Base-by-base conservation (phyloP, 2,113 vertebrate species). In the Cebidichthys violaceus region DNA sequence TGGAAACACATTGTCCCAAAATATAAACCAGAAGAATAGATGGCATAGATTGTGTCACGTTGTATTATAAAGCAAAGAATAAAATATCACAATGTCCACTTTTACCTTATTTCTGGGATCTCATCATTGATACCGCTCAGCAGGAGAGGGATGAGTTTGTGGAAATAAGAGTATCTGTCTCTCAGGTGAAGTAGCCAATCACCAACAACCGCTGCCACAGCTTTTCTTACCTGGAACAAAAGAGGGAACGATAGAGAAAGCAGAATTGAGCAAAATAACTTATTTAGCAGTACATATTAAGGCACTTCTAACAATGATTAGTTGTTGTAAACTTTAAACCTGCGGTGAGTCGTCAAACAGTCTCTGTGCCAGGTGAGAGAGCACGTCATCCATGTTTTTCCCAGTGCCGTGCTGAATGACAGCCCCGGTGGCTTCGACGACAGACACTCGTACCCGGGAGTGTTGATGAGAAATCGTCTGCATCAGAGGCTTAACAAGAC, bases 121-220 rank as follows among this genome's bases (percentile, higher is more conserved):
- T 98, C 97, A 47, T 99, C 98, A 6, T 39, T 92, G 54, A 96
- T 79, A 85, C 94, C 93, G 86, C 96, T 97, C 83, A 99, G 94
- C 77, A 99, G 89, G 57, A 99, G 95, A 7, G 98, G 98, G 70
- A 97, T 94, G 79, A 99, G 70, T 87, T 97, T 99, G 92, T 97
- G 96, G 84, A 99, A 98, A 92, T 96, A 98, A 0, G 98, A 99
- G 27, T 99, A 99, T 86, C 98, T 95, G 84, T 99, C 98, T 18
- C 91, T 94, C 77, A 99, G 90, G 47, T 93, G 87, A 81, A 99
- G 94, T 37, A 99, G 93, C 98, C 98, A 99, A 33, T 94, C 92
- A 3, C 97, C 98, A 4, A 97, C 92, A 8, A 97, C 96, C 0
- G 81, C 10, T 7, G 96, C 96, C 39, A 99, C 96, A 0, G 96